Conservation (phyloP, 2,888 invertebrate genomes). For the Philonicus albiceps region DNA sequence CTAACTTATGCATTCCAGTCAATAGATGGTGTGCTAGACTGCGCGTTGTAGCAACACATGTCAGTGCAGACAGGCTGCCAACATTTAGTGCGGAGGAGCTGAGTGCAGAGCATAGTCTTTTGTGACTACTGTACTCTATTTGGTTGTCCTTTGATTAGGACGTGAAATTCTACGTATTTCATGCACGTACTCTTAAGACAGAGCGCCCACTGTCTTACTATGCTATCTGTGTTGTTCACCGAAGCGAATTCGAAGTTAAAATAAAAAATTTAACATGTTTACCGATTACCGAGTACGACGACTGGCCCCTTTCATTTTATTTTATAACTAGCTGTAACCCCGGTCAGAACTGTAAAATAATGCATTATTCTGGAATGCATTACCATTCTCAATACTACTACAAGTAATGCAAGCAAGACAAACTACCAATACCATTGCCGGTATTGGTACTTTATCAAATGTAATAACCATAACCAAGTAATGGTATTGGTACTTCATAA, state of each 20-base stretch:
- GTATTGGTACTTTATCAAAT: too few species aligned
- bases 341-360: too few species aligned
- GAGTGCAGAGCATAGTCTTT: background rate
- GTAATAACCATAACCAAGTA: too few species aligned
- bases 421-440: too few species aligned
- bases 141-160: background rate
- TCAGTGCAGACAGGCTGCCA: background rate
- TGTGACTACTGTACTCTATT: background rate
- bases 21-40: background rate
- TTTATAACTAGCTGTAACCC: too few species aligned
- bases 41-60: background rate
- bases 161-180: background rate
- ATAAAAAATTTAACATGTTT: background rate
- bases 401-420: too few species aligned
- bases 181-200: background rate
- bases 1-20: background rate
- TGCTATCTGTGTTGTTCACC: background rate
- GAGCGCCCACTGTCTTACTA: background rate
- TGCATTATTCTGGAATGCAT: too few species aligned
- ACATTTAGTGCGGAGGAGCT: background rate
- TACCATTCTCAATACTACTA: too few species aligned
- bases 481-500: too few species aligned
- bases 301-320: too few species aligned
- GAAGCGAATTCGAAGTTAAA: background rate
- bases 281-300: background rate